Percentiles rank a stretch among this genome's conserved stretches.
phyloP scores from a whole-genome alignment of 2,797 vertebrate species.

The Clarias fuscus region DNA sequence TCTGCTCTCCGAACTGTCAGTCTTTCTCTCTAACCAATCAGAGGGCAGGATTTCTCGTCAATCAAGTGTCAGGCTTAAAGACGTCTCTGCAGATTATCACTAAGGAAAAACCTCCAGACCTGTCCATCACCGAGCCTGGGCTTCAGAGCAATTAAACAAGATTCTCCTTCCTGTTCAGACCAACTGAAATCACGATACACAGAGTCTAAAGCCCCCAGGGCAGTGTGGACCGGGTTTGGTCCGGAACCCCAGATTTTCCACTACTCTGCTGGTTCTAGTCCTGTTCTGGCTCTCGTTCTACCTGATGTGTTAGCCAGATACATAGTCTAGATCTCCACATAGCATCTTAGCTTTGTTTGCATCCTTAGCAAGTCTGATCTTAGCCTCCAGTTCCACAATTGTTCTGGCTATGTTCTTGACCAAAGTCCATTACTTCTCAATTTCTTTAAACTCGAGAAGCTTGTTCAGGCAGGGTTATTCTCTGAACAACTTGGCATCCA shows the following conservation, averaged over 20 bases:
- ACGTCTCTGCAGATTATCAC: neutral
- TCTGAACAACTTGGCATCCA: neutral
- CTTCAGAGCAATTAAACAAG: neutral
- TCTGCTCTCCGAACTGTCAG: neutral
- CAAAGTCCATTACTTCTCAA: neutral
- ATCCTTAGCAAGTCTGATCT: neutral
- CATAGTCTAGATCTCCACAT: neutral
- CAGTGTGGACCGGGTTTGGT: neutral
- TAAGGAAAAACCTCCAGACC: neutral
- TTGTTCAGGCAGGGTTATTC: neutral
- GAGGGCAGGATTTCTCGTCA: neutral
- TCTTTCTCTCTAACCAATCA: constrained; percentile 7
- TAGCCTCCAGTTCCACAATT: neutral
- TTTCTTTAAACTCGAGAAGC: neutral
- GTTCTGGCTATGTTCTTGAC: neutral
- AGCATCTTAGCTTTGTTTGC: neutral
- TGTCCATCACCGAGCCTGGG: neutral
- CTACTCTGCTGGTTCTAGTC: neutral
- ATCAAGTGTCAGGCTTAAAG: neutral
- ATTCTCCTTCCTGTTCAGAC: neutral
- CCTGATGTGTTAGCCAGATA: neutral
- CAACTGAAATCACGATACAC: neutral
- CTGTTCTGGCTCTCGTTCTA: neutral
- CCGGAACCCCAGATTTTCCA: neutral
- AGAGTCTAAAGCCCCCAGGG: neutral